A percentile compares a stretch with the other conserved stretches of the same genome.
phyloP scores from a whole-genome alignment of 2,797 vertebrate species.

The Acanthurus lineatus region DNA sequence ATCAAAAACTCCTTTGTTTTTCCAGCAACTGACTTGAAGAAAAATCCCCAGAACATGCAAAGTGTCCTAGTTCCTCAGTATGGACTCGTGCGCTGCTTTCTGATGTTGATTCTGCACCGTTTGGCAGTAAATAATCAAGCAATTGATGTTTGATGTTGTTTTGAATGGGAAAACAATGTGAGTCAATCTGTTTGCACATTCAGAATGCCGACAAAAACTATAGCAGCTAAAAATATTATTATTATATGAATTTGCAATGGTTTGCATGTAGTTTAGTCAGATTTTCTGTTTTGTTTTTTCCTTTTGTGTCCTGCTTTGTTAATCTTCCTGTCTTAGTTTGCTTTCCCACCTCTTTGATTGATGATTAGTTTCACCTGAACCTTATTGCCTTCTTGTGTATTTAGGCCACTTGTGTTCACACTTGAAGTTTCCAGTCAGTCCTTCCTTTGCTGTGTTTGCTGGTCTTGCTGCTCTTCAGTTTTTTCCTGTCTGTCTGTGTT shows the following conservation, averaged over 20 bases:
- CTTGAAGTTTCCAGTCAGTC: too few relatives aligned
- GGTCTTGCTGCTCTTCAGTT: too few relatives aligned
- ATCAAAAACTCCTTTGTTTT: constrained; percentile 7
- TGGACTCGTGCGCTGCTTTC: neutral
- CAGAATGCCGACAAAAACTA: neutral
- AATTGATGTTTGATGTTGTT: neutral
- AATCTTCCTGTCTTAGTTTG: too few relatives aligned
- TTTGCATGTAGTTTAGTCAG: neutral
- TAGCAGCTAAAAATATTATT: neutral
- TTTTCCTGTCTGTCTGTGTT: neutral
- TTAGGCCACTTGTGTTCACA: too few relatives aligned
- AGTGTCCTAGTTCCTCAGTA: constrained; percentile 4
- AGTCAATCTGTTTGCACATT: neutral
- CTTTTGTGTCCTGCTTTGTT: too few relatives aligned
- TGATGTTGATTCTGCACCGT: neutral
- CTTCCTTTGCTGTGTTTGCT: too few relatives aligned
- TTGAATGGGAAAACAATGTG: neutral
- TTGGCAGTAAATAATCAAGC: neutral
- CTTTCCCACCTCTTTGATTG: too few relatives aligned
- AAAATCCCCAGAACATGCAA: constrained; percentile 7
- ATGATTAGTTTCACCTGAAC: too few relatives aligned
- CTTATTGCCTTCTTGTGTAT: too few relatives aligned
- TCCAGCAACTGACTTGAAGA: neutral
- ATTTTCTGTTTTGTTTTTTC: too few relatives aligned
- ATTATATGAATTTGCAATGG: neutral